Evolutionary conservation across 1,140 invertebrate species (phyloP), one percentile per base, ranked within the genome.

Genomic region (Cotesia vestalis): DNA sequence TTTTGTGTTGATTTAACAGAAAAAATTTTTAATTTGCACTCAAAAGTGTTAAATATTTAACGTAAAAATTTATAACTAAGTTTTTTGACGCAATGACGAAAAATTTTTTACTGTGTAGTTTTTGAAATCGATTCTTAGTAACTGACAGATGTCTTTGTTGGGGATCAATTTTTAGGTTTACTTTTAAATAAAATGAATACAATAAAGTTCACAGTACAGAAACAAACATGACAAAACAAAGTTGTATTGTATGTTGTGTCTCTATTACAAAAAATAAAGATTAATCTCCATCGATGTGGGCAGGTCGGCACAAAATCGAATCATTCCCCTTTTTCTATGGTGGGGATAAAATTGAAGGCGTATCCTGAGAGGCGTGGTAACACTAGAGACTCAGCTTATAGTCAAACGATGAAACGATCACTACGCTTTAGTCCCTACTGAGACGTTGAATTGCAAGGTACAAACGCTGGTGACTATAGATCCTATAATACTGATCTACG

Each of bases 381-480:
- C 40, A 8, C 34, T 6, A 55, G 20, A 40, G 72, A 34, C 53
- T 60, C 14, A 70, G 62, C 73, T 51, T 8, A 59, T 17, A 69
- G 14, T 40, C 69, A 71, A 75, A 71, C 46, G 20, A 11, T 40
- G 71, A 69, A 75, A 71, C 46, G 20, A 11, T 34, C n/a, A 36
- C 46, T 14, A 34, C 64, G 60, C 34, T 62, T 77, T 72, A 85
- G 83, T 85, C 77, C 80, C 76, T 76, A 78, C 75, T 66, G 76
- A 76, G 76, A 79, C 78, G 74, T 72, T 67, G 73, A 35, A 64
- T 46, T 17, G 78, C 72, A 55, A 52, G 70, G 69, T 71, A 20
- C 9, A 20, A 6, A 11, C 70, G 75, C 9, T 46, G 40, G 38
- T 4, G 71, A 57, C n/a, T n/a, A 46, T 34, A 51, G 14, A 53